Conservation (phyloP, 2,888 invertebrate species). For the Phaedon cochleariae region DNA sequence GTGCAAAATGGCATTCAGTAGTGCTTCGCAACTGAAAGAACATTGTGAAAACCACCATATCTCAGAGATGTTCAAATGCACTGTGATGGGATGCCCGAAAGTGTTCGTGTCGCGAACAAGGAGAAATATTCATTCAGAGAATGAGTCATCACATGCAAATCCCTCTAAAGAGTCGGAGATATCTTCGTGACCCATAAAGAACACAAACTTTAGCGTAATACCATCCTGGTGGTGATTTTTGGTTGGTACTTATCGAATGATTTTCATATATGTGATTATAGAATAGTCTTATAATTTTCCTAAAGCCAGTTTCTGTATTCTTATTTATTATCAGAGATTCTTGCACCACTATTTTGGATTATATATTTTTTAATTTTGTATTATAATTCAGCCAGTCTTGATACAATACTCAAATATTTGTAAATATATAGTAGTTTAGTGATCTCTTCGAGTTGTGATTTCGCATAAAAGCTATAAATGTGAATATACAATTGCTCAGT, state of each 20-base stretch:
- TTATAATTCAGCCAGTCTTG: slow-evolving; percentile 54
- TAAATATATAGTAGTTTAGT: slow-evolving; percentile 55
- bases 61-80: slow-evolving; percentile 77
- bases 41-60: slow-evolving; percentile 77
- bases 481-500: slow-evolving; percentile 57
- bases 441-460: slow-evolving; percentile 60
- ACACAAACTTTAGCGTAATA: slow-evolving; percentile 57
- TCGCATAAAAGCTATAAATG: slow-evolving; percentile 48
- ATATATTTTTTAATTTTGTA: slow-evolving; percentile 37
- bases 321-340: slow-evolving; percentile 37
- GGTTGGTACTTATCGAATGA: slow-evolving; percentile 50
- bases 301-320: slow-evolving; percentile 55
- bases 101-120: slow-evolving; percentile 82
- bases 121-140: slow-evolving; percentile 79
- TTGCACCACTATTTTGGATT: slow-evolving; percentile 30
- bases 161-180: slow-evolving; percentile 56
- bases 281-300: slow-evolving; percentile 50
- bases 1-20: slow-evolving; percentile 72
- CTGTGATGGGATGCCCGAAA: slow-evolving; percentile 79
- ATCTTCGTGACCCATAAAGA: slow-evolving; percentile 59
- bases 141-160: slow-evolving; percentile 66
- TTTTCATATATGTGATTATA: slow-evolving; percentile 59
- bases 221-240: slow-evolving; percentile 61
- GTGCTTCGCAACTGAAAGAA: slow-evolving; percentile 71
- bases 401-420: slow-evolving; percentile 58